phyloP scores from a whole-genome alignment of 2,113 vertebrate species.

The Myocastor coypus region DNA sequence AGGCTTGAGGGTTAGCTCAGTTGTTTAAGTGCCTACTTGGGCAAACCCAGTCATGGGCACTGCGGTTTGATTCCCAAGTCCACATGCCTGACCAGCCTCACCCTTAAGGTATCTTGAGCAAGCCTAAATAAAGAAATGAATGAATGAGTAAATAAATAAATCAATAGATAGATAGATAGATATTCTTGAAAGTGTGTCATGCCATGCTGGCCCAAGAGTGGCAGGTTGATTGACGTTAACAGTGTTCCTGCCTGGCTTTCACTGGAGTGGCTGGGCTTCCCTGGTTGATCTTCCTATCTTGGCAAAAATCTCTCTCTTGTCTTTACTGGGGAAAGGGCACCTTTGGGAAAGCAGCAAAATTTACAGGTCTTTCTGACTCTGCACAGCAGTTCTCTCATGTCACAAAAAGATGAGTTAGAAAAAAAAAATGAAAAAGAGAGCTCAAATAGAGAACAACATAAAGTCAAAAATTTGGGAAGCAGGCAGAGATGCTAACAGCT shows the following conservation, averaged over 20 bases:
- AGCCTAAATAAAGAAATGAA: too few relatives aligned
- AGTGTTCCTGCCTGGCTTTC: not conserved
- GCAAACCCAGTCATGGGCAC: too few relatives aligned
- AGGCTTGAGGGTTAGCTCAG: too few relatives aligned
- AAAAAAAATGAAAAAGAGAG: not conserved
- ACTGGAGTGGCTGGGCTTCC: not conserved
- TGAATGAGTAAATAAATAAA: too few relatives aligned
- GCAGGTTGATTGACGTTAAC: not conserved
- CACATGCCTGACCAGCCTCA: too few relatives aligned
- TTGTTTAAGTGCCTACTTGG: too few relatives aligned
- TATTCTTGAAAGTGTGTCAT: not conserved
- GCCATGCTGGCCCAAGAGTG: not conserved
- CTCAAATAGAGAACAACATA: not conserved
- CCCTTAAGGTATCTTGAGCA: too few relatives aligned
- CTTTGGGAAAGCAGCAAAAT: not conserved
- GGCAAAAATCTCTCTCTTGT: not conserved
- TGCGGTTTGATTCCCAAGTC: too few relatives aligned
- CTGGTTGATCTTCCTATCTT: not conserved
- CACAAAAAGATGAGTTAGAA: not conserved
- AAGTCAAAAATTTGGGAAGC: not conserved
- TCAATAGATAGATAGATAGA: not conserved
- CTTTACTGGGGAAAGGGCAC: not conserved
- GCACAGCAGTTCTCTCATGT: not conserved
- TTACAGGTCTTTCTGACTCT: not conserved
- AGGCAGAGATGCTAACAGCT: slow-evolving; percentile 16